Conservation (phyloP, 2,797 vertebrate genomes). For the Diplodus puntazzo region DNA sequence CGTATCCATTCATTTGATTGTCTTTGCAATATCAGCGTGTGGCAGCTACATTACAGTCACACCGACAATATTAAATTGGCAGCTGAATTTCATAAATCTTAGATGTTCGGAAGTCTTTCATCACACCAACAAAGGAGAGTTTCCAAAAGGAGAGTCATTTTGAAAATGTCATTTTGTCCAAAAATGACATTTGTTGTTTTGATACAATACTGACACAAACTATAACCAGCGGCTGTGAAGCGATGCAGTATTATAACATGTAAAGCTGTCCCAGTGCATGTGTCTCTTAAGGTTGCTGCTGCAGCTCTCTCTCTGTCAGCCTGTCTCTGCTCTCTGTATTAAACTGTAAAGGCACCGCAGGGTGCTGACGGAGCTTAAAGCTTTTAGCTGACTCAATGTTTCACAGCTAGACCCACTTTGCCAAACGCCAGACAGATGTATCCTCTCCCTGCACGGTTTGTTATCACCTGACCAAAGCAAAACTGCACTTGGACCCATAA, state of each 20-base stretch:
- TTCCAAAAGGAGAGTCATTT: conserved; percentile 1
- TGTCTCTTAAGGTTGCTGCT: conserved; percentile 57
- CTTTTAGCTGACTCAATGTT: conserved; percentile 83
- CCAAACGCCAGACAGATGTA: conserved; percentile 75
- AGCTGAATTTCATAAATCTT: not conserved
- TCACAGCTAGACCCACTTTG: conserved; percentile 67
- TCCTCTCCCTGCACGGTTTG: conserved; percentile 64
- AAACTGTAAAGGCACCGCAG: conserved; percentile 76
- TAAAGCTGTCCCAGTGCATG: conserved; percentile 12
- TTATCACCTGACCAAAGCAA: conserved; percentile 76
- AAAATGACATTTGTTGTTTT: conserved; percentile 1
- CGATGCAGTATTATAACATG: conserved; percentile 3
- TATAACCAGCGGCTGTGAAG: conserved; percentile 8
- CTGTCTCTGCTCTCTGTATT: conserved; percentile 66
- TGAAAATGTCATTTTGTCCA: not conserved
- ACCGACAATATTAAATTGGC: not conserved
- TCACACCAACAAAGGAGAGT: not conserved
- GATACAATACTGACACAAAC: not conserved
- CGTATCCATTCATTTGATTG: conserved; percentile 14
- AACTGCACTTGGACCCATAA: conserved; percentile 67
- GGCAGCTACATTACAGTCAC: not conserved
- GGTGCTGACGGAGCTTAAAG: conserved; percentile 82
- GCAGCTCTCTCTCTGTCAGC: conserved; percentile 66
- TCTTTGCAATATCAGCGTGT: conserved; percentile 14
- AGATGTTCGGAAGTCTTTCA: conserved; percentile 3